phyloP scores from a whole-genome alignment of 1,140 invertebrate species.

The Laupala kohalensis region DNA sequence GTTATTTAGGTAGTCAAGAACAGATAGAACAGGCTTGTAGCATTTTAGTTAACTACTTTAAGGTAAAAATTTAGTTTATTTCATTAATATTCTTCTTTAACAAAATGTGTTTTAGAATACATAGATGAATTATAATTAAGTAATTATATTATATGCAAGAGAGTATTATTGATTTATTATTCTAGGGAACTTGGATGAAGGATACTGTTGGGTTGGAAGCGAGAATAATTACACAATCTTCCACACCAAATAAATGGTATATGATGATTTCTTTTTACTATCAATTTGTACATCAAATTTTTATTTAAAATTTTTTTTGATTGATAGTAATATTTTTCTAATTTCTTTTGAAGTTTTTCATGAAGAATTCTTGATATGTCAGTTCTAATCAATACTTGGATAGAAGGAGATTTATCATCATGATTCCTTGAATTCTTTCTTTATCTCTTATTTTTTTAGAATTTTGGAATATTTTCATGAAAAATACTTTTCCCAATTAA shows the following conservation, averaged over 20 bases:
- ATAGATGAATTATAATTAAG: too few relatives aligned
- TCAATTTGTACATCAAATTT: too few relatives aligned
- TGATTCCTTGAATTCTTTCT: not conserved
- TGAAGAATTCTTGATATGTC: not conserved
- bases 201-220: not conserved
- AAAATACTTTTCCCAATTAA: too few relatives aligned
- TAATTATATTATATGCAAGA: not conserved
- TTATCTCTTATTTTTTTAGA: not conserved
- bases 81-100: too few relatives aligned
- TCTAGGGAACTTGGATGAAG: not conserved
- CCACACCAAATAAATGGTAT: not conserved
- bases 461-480: too few relatives aligned
- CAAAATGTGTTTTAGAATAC: too few relatives aligned
- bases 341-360: not conserved
- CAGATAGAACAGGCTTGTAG: conserved; percentile 30
- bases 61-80: conserved; percentile 26
- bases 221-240: not conserved
- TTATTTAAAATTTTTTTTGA: too few relatives aligned
- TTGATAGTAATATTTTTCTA: not conserved
- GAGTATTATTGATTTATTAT: not conserved
- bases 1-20: conserved; percentile 32
- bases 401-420: not conserved
- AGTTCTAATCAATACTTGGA: not conserved
- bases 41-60: conserved; percentile 41
- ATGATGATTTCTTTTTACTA: too few relatives aligned